phyloP scores from a whole-genome alignment of 2,888 invertebrate genomes.

The Portevinia maculata region DNA sequence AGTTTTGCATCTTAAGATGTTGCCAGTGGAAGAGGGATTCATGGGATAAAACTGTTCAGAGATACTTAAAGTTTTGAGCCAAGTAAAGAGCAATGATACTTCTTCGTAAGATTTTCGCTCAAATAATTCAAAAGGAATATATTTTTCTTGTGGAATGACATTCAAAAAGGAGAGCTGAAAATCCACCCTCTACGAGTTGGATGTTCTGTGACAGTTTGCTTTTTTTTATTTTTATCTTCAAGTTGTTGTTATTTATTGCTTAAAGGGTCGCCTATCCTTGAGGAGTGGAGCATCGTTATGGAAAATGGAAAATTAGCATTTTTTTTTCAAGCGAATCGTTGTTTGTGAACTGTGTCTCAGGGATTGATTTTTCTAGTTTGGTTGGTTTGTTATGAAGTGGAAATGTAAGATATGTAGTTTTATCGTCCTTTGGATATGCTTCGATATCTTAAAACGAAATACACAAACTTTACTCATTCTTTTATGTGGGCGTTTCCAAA shows the following conservation, averaged over 20 bases:
- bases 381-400: too few relatives aligned
- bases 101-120: background rate
- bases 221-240: background rate
- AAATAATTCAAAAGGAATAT: background rate
- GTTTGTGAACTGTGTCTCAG: too few relatives aligned
- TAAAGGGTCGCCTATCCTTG: background rate
- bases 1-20: constrained; percentile 12
- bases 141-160: constrained; percentile 2
- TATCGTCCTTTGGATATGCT: too few relatives aligned
- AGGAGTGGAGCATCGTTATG: background rate
- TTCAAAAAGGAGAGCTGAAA: background rate
- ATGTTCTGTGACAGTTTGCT: too few relatives aligned
- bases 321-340: background rate
- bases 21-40: constrained; percentile 21
- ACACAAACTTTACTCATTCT: too few relatives aligned
- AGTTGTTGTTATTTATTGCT: background rate
- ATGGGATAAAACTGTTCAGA: constrained; percentile 54
- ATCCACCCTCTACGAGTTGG: background rate
- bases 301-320: background rate
- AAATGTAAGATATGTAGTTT: too few relatives aligned
- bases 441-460: too few relatives aligned
- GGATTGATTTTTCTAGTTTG: too few relatives aligned
- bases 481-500: too few relatives aligned
- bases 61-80: constrained; percentile 34
- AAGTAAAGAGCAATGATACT: constrained; percentile 1